Evolutionary conservation across 2,113 vertebrate species (phyloP).

Genomic region (Plecotus auritus): DNA sequence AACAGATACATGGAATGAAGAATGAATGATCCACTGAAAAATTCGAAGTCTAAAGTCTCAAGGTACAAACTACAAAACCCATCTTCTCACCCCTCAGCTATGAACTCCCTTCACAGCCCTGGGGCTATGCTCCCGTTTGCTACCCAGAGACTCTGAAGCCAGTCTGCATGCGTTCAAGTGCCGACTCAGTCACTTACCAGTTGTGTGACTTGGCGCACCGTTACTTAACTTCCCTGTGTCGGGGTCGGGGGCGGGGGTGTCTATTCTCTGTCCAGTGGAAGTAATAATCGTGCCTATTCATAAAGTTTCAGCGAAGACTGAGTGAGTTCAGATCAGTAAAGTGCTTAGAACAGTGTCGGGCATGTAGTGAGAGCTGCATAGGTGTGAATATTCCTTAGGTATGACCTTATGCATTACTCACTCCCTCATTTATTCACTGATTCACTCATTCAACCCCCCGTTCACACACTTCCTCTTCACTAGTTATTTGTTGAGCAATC

Average conservation of each 20-base stretch:
- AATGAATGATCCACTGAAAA: not conserved
- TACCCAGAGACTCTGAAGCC: not conserved
- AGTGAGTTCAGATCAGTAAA: not conserved
- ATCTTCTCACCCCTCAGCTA: not conserved
- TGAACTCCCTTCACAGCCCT: not conserved
- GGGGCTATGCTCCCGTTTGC: not conserved
- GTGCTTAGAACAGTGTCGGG: not conserved
- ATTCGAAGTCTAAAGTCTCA: not conserved
- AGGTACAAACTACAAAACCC: not conserved
- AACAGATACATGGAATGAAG: not conserved
- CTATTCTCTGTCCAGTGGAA: not conserved
- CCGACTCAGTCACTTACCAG: not conserved
- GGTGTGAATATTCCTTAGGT: accelerated
- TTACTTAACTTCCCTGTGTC: not conserved
- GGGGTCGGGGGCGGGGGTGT: not conserved
- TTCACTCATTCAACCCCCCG: not conserved
- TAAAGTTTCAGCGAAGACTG: not conserved
- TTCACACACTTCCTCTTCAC: not conserved
- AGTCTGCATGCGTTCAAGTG: not conserved
- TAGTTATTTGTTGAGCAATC: not conserved
- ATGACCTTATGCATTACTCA: not conserved
- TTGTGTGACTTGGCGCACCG: not conserved
- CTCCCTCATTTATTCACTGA: not conserved
- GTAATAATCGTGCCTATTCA: not conserved
- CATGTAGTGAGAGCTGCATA: not conserved